phyloP scores from a whole-genome alignment of 2,113 vertebrate genomes.

The Panthera leo region DNA sequence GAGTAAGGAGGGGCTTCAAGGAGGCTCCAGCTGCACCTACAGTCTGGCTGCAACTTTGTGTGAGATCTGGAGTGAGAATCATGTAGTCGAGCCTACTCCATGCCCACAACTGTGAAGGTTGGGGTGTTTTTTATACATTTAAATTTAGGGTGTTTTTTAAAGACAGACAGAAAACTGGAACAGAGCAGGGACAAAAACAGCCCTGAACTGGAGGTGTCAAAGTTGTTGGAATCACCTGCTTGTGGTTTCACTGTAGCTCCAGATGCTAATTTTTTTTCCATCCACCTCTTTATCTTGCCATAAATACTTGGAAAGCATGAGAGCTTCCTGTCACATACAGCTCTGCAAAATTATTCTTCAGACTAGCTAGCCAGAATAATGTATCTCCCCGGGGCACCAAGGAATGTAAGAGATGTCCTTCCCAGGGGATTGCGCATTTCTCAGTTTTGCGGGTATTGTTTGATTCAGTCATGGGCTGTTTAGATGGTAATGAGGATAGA shows the following conservation, averaged over 20 bases:
- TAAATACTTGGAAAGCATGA: background rate
- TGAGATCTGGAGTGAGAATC: background rate
- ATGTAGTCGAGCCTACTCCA: background rate
- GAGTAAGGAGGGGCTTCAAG: background rate
- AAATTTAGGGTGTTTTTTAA: background rate
- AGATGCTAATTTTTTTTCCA: constrained; percentile 5
- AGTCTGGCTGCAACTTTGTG: background rate
- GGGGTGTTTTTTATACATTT: background rate
- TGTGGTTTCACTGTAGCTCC: background rate
- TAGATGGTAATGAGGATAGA: background rate
- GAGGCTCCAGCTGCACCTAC: background rate
- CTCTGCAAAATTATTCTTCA: background rate
- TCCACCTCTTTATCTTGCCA: background rate
- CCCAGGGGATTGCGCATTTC: background rate
- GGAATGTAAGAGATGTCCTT: background rate
- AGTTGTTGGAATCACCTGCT: background rate
- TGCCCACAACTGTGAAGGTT: background rate
- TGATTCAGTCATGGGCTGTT: background rate
- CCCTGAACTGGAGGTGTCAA: background rate
- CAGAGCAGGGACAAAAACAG: constrained; percentile 47
- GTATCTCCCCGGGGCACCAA: background rate
- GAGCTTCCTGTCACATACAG: background rate
- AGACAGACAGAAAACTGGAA: background rate
- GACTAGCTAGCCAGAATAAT: background rate
- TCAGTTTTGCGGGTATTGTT: background rate